Conservation (phyloP, 92 coral and sea anemone genomes). For the Phenganax marumi region DNA sequence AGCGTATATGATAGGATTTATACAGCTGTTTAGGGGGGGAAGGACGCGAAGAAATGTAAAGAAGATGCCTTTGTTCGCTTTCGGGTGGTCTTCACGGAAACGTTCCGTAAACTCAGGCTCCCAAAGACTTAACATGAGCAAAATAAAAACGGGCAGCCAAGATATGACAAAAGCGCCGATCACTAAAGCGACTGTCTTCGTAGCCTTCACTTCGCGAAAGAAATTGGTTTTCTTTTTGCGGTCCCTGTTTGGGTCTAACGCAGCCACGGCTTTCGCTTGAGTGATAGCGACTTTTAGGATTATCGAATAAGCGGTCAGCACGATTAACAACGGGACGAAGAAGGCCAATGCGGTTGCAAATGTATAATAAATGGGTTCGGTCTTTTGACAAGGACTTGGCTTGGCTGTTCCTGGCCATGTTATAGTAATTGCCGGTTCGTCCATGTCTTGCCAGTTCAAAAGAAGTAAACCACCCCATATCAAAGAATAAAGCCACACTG, state of each 20-base stretch:
- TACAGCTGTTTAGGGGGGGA: constrained; percentile 78
- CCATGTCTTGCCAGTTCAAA: constrained; percentile 63
- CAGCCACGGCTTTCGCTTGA: constrained; percentile 79
- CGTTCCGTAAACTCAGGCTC: constrained; percentile 48
- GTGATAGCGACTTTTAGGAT: constrained; percentile 75
- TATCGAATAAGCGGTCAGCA: constrained; percentile 71
- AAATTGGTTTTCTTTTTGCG: constrained; percentile 58
- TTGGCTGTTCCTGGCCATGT: too few relatives aligned
- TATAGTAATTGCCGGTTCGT: constrained; percentile 22
- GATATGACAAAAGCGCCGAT: constrained; percentile 83
- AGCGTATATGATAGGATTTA: constrained; percentile 90
- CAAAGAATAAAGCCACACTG: constrained; percentile 79
- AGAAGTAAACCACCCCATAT: constrained; percentile 78
- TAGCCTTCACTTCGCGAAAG: constrained; percentile 89
- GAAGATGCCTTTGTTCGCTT: constrained; percentile 34
- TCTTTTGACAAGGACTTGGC: constrained; percentile 51
- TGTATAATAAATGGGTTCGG: constrained; percentile 73
- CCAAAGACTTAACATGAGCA: constrained; percentile 68
- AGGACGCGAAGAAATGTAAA: constrained; percentile 65
- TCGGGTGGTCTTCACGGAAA: constrained; percentile 44
- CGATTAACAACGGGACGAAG: constrained; percentile 70
- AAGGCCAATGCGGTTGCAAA: constrained; percentile 64
- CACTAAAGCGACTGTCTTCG: constrained; percentile 90
- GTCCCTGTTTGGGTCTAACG: constrained; percentile 67
- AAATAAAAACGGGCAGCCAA: constrained; percentile 79